phyloP scores from a whole-genome alignment of 1,140 invertebrate genomes.

The Oryzaephilus surinamensis region DNA sequence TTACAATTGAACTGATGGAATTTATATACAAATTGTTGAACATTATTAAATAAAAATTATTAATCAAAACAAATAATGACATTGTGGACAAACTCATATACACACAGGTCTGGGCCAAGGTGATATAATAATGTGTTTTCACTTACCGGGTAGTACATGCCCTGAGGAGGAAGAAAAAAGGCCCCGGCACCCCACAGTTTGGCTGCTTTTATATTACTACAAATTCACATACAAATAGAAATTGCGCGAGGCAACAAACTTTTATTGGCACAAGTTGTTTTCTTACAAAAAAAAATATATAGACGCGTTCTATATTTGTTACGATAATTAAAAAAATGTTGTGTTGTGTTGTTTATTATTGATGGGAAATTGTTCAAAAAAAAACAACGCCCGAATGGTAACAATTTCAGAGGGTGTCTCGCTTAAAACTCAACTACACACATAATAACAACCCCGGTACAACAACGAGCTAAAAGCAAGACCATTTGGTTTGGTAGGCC shows the following conservation, averaged over 20 bases:
- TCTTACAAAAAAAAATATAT: too few species aligned
- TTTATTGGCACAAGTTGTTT: constrained; percentile 9
- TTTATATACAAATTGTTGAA: too few species aligned
- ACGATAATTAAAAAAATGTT: neutral
- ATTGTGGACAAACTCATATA: too few species aligned
- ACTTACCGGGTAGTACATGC: constrained; percentile 89
- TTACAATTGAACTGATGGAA: too few species aligned
- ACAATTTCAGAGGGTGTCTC: too few species aligned
- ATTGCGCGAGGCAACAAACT: constrained; percentile 6
- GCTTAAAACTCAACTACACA: too few species aligned
- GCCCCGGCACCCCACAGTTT: constrained; percentile 89
- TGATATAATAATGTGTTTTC: neutral
- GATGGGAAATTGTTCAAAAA: too few species aligned
- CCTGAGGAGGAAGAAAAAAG: constrained; percentile 85
- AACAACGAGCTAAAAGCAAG: constrained; percentile 5
- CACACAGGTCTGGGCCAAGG: too few species aligned
- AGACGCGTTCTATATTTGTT: constrained; percentile 5
- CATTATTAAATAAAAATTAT: too few species aligned
- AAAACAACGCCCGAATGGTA: too few species aligned
- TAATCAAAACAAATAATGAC: too few species aligned
- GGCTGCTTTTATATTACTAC: constrained; percentile 56
- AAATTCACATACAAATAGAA: constrained; percentile 22
- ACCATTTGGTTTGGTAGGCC: constrained; percentile 5
- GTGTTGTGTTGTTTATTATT: neutral
- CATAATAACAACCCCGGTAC: constrained; percentile 2